phyloP scores from a whole-genome alignment of 2,888 invertebrate species.

The Perithous albicinctus region DNA sequence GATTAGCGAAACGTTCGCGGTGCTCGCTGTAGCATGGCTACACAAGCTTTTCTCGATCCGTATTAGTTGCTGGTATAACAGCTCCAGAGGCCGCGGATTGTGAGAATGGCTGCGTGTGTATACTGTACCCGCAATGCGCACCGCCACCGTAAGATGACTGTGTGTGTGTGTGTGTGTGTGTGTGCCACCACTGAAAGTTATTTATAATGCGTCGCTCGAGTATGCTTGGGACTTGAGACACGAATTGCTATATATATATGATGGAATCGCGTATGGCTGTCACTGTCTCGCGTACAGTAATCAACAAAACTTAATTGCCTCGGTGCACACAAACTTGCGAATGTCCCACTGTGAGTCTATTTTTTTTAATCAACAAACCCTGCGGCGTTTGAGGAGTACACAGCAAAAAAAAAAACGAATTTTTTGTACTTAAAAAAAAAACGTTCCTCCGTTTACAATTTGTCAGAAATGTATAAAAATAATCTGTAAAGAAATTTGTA shows the following conservation, averaged over 20 bases:
- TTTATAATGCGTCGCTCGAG: conserved; percentile 76
- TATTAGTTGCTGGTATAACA: conserved; percentile 33
- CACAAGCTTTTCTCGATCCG: conserved; percentile 72
- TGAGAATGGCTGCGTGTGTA: conserved; percentile 24
- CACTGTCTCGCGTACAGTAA: conserved; percentile 70
- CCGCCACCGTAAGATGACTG: conserved; percentile 1
- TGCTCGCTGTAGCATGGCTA: conserved; percentile 69
- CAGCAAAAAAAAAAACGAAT: too few species aligned
- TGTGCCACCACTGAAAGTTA: conserved; percentile 74
- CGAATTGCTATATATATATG: conserved; percentile 72
- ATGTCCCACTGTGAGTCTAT: not conserved
- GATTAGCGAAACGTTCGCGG: conserved; percentile 65
- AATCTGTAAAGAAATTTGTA: too few species aligned
- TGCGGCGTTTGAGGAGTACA: too few species aligned
- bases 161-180: too few species aligned
- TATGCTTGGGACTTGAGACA: conserved; percentile 73
- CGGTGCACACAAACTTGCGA: not conserved
- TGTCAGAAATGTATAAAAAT: too few species aligned
- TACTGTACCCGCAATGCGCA: conserved; percentile 20
- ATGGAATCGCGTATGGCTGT: conserved; percentile 75
- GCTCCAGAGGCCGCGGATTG: conserved; percentile 31
- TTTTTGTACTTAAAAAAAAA: too few species aligned
- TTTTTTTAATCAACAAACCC: too few species aligned
- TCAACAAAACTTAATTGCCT: conserved; percentile 63
- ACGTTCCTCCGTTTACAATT: too few species aligned